Evolutionary conservation across 2,888 invertebrate genomes (phyloP), one percentile per base, ranked within the genome.

Genomic region (Cephus pygmeus): DNA sequence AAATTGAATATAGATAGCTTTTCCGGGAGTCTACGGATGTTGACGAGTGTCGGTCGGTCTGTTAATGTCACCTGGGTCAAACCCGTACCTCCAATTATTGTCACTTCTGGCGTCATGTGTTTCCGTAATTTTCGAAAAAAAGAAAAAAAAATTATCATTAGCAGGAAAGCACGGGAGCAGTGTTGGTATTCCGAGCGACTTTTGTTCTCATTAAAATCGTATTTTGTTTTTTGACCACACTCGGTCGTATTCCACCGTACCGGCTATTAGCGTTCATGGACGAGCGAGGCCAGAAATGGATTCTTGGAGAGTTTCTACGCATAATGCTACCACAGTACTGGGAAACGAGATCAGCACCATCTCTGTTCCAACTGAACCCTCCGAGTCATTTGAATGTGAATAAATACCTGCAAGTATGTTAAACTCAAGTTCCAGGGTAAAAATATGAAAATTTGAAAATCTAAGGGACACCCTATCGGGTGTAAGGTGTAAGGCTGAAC

Each of bases 141-240:
- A 34, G 11, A 34, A 35, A 11, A 34, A 11, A 11, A 82, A 85
- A 85, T 85, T 83, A 85, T 81, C 80, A 77, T 81, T 81, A 81
- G 74, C 79, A 69, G 40, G 2, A 9, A 0, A 69, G 71, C 69
- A 71, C 23, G 30, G 33, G 56, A 69, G 23, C 9, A 56, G 40
- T 23, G 40, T 56, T 9, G 40, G 40, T 1, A 56, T 56, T 75
- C 75, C 73, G 73, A 77, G 78, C 77, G 81, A 77, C 80, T 74
- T 56, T 78, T 76, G 80, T 75, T 81, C 82, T 84, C 85, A 81
- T 85, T 85, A 85, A 83, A 85, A 84, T 84, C 85, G 77, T 83
- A 84, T 85, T 84, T 85, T 56, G 40, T 56, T 56, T 40, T 56
- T 56, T 56, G 15, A 56, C 40, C 23, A 56, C 40, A 23, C 9